Conservation (phyloP, 2,888 invertebrate genomes). For the Leistus spinibarbis region DNA sequence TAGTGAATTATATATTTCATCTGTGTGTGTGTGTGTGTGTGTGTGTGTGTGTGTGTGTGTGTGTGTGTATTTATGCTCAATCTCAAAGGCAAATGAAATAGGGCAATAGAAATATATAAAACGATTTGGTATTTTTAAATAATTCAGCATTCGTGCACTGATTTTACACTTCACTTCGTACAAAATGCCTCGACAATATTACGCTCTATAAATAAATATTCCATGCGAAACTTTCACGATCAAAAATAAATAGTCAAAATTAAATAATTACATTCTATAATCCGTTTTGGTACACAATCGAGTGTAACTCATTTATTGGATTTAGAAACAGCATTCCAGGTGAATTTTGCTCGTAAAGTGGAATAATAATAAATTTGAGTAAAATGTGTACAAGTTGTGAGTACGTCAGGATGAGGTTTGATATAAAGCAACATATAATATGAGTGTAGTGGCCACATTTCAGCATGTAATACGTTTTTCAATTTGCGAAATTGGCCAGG, state of each 20-base stretch:
- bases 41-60: slow-evolving; percentile 16
- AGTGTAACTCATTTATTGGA: too few relatives aligned
- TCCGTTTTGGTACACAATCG: too few relatives aligned
- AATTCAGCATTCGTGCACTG: neutral
- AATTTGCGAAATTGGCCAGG: slow-evolving; percentile 52
- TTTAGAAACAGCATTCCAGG: too few relatives aligned
- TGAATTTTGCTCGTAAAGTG: too few relatives aligned
- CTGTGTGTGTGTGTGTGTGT: neutral
- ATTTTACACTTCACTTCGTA: neutral
- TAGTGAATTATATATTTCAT: neutral
- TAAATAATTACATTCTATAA: too few relatives aligned
- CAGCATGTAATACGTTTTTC: slow-evolving; percentile 51
- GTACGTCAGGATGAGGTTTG: neutral
- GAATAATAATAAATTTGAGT: neutral
- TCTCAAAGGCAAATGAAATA: neutral
- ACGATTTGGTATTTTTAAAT: slow-evolving; percentile 40
- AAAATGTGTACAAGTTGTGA: neutral
- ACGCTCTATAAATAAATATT: too few relatives aligned
- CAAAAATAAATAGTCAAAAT: too few relatives aligned
- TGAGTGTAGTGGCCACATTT: neutral
- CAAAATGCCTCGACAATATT: too few relatives aligned
- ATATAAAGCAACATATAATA: neutral
- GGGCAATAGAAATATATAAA: neutral
- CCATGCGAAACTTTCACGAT: too few relatives aligned
- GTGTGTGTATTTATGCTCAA: slow-evolving; percentile 22